Conservation (phyloP, 2,113 vertebrate genomes). For the Saccopteryx leptura region DNA sequence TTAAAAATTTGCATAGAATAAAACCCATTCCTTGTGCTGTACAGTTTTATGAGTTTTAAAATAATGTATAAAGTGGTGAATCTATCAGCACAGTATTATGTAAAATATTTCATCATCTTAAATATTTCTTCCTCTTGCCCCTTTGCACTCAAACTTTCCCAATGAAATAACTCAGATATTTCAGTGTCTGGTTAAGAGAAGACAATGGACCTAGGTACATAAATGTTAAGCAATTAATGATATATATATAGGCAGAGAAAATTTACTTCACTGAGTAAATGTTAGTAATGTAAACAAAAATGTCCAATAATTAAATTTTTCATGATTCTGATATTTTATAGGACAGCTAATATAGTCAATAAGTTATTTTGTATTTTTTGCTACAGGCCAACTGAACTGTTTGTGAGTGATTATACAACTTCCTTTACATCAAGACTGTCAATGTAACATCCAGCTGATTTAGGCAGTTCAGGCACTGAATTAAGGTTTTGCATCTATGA, state of each 20-base stretch:
- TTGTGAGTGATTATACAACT: background rate
- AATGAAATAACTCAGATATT: background rate
- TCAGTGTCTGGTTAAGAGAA: background rate
- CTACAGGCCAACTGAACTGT: background rate
- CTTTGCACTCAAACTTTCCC: background rate
- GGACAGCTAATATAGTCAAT: background rate
- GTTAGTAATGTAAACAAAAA: background rate
- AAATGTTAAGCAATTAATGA: background rate
- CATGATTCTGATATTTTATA: background rate
- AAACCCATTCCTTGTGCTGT: background rate
- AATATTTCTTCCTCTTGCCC: background rate
- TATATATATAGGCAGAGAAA: background rate
- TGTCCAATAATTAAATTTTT: background rate
- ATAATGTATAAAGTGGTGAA: background rate
- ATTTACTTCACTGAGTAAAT: background rate
- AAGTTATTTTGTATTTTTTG: conserved; percentile 33
- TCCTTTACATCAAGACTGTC: background rate
- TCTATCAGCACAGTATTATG: background rate
- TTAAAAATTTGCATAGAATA: background rate
- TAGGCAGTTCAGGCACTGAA: background rate
- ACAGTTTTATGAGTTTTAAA: background rate
- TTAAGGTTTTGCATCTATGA: background rate
- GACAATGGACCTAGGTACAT: background rate
- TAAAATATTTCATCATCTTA: background rate
- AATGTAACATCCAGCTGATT: background rate